Base-by-base conservation (phyloP, 2,888 invertebrate species). In the Opisthograptis luteolata region DNA sequence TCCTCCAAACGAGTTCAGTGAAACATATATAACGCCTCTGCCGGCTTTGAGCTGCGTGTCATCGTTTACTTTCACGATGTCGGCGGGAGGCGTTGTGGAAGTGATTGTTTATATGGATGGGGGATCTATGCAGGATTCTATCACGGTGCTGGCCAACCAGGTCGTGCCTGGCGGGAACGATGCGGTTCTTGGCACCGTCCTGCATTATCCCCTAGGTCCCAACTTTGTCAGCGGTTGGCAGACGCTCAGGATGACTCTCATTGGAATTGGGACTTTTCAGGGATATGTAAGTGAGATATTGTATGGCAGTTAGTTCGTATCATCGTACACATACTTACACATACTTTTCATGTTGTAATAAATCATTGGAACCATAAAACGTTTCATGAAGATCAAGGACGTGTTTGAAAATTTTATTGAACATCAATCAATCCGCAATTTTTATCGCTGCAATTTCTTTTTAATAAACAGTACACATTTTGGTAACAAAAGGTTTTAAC, bases 91-190 rank as follows among this genome's bases (percentile, higher is more conserved):
- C 9, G 22, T 39, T 8, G 30, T 85, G 2, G 77, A 84, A 70
- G 62, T 77, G 1, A 68, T 70, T 28, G 41, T 79, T 6, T 80
- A 60, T 39, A 71, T 81, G 66, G 56, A 70, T 7, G 61, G 72
- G 3, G 15, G 13, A 0, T 39, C 43, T 3, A 0, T 0, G 1
- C 32, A 30, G 4, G 77, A 81, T 51, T 65, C 67, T 27, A 41
- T 85, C 3, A 60, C 67, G 2, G 42, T 83, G 4, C 42, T 78
- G 5, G 70, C 73, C 15, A 63, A 68, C 49, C 69, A 76, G 51
- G 40, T 46, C 7, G 31, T 54, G 0, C 28, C 30, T 1, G 47
- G 17, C n/a, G 64, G 52, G 0, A 48, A 31, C 5, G 57, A 68
- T 24, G 44, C 48, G 0, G 53, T 47, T 1, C 61, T 68, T 0